Conservation (phyloP, 2,113 vertebrate genomes). For the Peromyscus maniculatus region DNA sequence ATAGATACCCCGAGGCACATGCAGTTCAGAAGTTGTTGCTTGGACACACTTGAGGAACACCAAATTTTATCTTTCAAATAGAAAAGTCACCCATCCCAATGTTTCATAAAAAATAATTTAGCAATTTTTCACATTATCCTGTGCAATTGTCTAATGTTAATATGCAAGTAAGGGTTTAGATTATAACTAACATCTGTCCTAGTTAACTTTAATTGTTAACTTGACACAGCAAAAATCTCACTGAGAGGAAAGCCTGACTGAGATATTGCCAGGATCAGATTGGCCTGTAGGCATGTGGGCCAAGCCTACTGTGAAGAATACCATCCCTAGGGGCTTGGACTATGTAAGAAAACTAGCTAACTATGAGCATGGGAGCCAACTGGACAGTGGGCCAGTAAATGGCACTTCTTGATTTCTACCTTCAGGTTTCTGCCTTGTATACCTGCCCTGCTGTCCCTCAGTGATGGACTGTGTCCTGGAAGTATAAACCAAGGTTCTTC, state of each 20-base stretch:
- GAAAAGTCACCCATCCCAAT: not conserved
- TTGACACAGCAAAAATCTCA: not conserved
- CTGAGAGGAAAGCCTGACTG: not conserved
- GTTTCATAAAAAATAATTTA: not conserved
- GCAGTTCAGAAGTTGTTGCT: not conserved
- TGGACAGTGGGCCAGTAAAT: not conserved
- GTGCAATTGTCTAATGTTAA: constrained; percentile 19
- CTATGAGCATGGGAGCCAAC: not conserved
- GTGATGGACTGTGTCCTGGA: not conserved
- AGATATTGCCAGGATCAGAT: not conserved
- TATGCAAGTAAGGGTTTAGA: not conserved
- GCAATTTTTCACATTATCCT: not conserved
- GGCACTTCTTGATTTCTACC: not conserved
- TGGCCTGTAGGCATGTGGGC: not conserved
- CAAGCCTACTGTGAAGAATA: not conserved
- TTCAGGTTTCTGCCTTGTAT: not conserved
- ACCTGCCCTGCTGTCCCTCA: not conserved
- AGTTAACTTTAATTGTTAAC: not conserved
- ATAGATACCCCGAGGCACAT: not conserved
- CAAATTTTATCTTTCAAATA: not conserved
- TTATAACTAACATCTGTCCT: not conserved
- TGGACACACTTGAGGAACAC: not conserved
- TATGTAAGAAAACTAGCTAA: not conserved
- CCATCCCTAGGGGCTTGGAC: not conserved
- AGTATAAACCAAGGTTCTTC: not conserved